These are phyloP conservation scores for Onychostoma macrolepis DNA, from an alignment of 2,113 vertebrate species.

Conservation along the genomic window DNA sequence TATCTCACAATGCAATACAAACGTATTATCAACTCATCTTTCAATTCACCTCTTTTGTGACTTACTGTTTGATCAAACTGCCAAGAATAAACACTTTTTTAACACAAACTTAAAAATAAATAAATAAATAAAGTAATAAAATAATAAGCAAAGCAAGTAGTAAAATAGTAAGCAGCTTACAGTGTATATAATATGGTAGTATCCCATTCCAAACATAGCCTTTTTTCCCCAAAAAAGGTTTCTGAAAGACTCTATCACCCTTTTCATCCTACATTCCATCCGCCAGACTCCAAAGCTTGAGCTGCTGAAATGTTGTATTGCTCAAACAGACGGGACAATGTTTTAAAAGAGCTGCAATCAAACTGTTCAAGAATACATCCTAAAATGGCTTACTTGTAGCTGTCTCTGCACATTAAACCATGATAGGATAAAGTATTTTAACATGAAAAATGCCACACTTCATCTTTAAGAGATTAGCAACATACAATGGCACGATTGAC, in stretches of 20 bases:
- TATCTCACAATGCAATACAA: not conserved
- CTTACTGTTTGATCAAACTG: not conserved
- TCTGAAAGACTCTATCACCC: not conserved
- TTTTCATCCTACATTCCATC: not conserved
- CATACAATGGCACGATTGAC: not conserved
- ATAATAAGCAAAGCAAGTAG: too few species aligned
- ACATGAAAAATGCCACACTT: not conserved
- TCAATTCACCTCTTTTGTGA: not conserved
- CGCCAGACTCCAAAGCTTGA: not conserved
- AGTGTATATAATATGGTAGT: not conserved
- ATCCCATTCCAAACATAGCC: not conserved
- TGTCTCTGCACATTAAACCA: not conserved
- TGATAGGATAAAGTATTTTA: not conserved
- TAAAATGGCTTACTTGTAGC: not conserved
- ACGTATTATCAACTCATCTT: not conserved
- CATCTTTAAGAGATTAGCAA: slow-evolving; percentile 9
- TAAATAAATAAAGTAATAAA: too few species aligned
- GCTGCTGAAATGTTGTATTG: not conserved
- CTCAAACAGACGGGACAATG: not conserved
- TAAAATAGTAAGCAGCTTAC: not conserved
- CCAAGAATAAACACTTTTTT: not conserved
- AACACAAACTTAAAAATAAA: not conserved
- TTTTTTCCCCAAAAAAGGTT: not conserved
- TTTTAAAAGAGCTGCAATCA: not conserved
- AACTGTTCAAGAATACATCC: not conserved